phyloP scores from a whole-genome alignment of 2,888 invertebrate species.

The Scaeva pyrastri region DNA sequence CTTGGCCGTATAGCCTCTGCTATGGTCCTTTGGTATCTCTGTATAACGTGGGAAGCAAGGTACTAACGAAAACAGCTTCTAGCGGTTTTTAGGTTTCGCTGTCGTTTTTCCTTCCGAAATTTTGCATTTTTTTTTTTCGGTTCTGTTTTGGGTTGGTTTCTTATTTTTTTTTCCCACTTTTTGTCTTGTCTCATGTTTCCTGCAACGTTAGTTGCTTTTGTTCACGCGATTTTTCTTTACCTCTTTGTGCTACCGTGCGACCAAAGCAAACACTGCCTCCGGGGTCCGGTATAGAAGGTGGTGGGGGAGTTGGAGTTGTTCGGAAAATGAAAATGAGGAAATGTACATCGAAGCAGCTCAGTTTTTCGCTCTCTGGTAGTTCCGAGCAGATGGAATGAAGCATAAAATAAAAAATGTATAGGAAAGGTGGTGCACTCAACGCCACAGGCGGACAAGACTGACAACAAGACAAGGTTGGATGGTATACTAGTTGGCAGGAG shows the following conservation, averaged over 20 bases:
- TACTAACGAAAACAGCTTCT: conserved; percentile 62
- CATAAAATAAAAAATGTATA: neutral
- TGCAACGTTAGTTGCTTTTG: conserved; percentile 39
- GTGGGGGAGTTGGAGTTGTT: neutral
- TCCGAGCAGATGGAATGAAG: conserved; percentile 12
- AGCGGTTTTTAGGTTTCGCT: conserved; percentile 47
- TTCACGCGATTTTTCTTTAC: conserved; percentile 49
- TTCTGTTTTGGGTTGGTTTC: conserved; percentile 13
- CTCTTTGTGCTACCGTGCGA: conserved; percentile 26
- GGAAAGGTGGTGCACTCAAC: conserved; percentile 33
- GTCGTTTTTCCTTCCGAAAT: conserved; percentile 45
- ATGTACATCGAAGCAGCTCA: conserved; percentile 19
- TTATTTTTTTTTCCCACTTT: neutral
- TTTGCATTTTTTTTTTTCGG: conserved; percentile 23
- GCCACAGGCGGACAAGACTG: conserved; percentile 54
- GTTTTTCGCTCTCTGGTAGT: neutral
- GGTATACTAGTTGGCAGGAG: conserved; percentile 32
- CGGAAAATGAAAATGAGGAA: conserved; percentile 39
- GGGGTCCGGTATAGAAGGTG: neutral
- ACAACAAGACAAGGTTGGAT: conserved; percentile 48
- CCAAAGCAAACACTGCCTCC: conserved; percentile 58
- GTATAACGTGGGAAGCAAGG: conserved; percentile 18
- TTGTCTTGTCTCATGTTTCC: conserved; percentile 10
- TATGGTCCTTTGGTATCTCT: too few species aligned
- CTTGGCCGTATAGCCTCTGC: neutral